Percentiles rank a stretch among this genome's conserved stretches.
phyloP scores from a whole-genome alignment of 2,113 vertebrate genomes.

The Uropsilus gracilis region DNA sequence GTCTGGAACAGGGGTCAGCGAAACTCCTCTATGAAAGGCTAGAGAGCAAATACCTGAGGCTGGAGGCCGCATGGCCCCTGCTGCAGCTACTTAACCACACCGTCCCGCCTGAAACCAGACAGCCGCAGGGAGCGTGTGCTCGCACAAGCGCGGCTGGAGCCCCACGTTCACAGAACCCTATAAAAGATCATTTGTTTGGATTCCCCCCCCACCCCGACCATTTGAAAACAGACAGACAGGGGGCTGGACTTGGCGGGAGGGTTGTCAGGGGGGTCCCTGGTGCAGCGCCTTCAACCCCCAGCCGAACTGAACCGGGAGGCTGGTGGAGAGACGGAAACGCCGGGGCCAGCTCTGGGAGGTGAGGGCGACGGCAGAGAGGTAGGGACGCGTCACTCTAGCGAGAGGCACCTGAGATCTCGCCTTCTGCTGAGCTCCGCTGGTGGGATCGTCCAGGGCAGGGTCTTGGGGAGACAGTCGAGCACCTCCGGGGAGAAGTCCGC shows the following conservation, averaged over 20 bases:
- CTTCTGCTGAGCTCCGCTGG: conserved; percentile 89
- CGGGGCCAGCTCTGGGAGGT: not conserved
- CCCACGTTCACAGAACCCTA: not conserved
- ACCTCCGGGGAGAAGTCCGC: conserved; percentile 93
- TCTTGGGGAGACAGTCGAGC: conserved; percentile 92
- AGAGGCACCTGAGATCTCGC: conserved; percentile 92
- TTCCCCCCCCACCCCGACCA: conserved; percentile 10
- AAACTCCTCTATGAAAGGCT: not conserved
- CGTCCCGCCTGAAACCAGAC: not conserved
- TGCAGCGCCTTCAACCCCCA: not conserved
- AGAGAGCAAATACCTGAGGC: not conserved
- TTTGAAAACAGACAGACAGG: not conserved
- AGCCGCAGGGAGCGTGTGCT: not conserved
- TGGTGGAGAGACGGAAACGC: not conserved
- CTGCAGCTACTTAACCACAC: not conserved
- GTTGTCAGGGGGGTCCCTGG: not conserved
- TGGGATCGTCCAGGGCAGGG: conserved; percentile 93
- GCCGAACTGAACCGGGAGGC: not conserved
- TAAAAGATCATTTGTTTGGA: conserved; percentile 7
- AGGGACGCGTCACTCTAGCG: not conserved
- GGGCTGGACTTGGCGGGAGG: not conserved
- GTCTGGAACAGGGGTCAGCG: not conserved
- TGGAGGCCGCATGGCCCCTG: not conserved
- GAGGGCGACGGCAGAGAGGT: not conserved
- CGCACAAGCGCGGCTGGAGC: not conserved